Base-by-base conservation (phyloP, 2,888 invertebrate species). In the Idaea straminata region DNA sequence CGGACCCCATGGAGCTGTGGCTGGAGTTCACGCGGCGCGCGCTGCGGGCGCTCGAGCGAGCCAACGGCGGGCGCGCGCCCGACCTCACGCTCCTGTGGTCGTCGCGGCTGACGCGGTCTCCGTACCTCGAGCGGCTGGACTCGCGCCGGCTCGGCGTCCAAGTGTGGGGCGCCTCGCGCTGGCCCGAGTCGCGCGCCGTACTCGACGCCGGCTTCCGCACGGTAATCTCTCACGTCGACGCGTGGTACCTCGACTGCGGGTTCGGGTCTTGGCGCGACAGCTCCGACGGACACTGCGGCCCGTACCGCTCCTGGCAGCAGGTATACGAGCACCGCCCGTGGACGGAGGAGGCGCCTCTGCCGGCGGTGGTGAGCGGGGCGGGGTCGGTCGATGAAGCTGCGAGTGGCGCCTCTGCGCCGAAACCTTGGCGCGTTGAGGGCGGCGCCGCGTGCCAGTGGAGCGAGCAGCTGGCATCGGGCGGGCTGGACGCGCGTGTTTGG, bases 241-340 rank as follows among this genome's bases (percentile, higher is more conserved):
- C 97, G 5, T 97, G 97, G 96, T 97, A 97, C 87, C 92, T 97
- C 73, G 97, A 97, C 84, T 97, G 97, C 82, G 97, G 97, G 0
- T 97, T 96, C 83, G 97, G 97, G 0, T 95, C 95, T 71, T 97
- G 97, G 97, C 93, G 97, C 35, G 96, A 96, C 80, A 95, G 95
- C 36, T 96, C 96, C 1, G 96, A 96, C 74, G 97, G 96, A 0
- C 96, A 97, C 75, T 98, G 97, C 83, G 96, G 97, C 25, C 97
- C 97, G 7, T 98, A 97, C 86, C 95, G 96, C 68, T 96, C 96
- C 62, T 97, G 97, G 97, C 97, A 97, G 84, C 96, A 96, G 70
- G 94, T 97, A 62, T 98, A 97, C 88, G 96, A 95, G 84, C 97
- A 97, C 84, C 93, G 96, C 72, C 97, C 97, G 0, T 96, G 96